Evolutionary conservation across 2,113 vertebrate species (phyloP).

Genomic region (Pitta sordida): DNA sequence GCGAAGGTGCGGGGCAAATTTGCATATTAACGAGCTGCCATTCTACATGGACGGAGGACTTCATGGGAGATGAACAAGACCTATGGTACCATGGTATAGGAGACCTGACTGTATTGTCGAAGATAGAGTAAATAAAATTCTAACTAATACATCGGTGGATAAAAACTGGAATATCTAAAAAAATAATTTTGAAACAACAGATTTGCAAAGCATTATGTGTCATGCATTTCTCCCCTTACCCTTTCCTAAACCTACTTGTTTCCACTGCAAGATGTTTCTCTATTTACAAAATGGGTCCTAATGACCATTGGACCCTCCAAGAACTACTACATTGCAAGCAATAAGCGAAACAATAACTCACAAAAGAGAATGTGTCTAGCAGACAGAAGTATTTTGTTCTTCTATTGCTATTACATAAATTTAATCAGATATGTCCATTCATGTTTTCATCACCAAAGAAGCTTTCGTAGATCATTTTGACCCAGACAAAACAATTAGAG

Average conservation of each 20-base stretch:
- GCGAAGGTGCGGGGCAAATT: too few species aligned
- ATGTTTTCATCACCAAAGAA: background rate
- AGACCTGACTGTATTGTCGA: background rate
- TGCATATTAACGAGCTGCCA: too few species aligned
- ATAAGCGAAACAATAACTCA: background rate
- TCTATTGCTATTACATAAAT: background rate
- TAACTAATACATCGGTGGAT: background rate
- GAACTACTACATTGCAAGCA: background rate
- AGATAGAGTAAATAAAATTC: background rate
- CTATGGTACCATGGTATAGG: too few species aligned
- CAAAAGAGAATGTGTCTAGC: background rate
- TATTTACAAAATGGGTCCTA: background rate
- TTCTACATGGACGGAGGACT: too few species aligned
- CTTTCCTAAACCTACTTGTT: background rate
- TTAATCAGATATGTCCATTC: background rate
- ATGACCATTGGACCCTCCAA: background rate
- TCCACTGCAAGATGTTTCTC: background rate
- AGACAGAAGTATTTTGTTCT: background rate
- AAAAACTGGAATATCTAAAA: background rate
- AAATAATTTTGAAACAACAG: background rate
- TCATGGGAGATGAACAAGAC: too few species aligned
- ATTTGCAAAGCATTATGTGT: background rate
- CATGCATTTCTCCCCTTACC: background rate
- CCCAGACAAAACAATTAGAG: conserved; percentile 49
- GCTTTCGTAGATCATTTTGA: background rate